phyloP scores from a whole-genome alignment of 2,888 invertebrate species.

The Caenorhabditis imperialis region DNA sequence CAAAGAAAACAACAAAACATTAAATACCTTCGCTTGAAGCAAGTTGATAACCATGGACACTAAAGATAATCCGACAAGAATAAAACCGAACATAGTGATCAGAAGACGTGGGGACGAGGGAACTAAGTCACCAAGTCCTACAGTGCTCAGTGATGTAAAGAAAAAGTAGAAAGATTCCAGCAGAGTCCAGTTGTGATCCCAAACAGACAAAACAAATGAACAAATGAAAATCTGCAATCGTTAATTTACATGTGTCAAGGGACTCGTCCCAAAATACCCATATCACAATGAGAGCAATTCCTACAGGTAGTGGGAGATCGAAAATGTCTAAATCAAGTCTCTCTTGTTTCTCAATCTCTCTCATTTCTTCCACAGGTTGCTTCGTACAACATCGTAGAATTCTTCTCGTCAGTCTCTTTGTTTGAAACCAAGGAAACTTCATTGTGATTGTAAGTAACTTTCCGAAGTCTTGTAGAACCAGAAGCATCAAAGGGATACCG shows the following conservation, averaged over 20 bases:
- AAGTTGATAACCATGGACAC: conserved; percentile 73
- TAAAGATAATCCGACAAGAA: conserved; percentile 85
- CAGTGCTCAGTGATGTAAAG: conserved; percentile 87
- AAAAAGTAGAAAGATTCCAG: conserved; percentile 95
- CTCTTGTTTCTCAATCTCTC: conserved; percentile 62
- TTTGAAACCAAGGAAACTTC: conserved; percentile 75
- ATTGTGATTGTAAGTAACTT: conserved; percentile 70
- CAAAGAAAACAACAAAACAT: not conserved
- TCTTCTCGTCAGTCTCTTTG: conserved; percentile 63
- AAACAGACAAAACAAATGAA: conserved; percentile 71
- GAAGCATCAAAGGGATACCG: conserved; percentile 69
- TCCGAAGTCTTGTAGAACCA: conserved; percentile 69
- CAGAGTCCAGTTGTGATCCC: conserved; percentile 86
- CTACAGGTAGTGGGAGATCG: conserved; percentile 91
- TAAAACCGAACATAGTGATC: conserved; percentile 91
- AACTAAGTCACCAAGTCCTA: conserved; percentile 71
- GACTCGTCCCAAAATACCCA: conserved; percentile 83
- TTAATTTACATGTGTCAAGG: not conserved
- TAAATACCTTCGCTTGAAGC: conserved; percentile 61
- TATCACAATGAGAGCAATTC: conserved; percentile 86
- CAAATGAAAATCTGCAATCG: conserved; percentile 86
- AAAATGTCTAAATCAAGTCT: conserved; percentile 81
- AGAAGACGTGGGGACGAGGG: conserved; percentile 86
- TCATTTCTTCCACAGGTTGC: conserved; percentile 68
- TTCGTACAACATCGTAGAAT: conserved; percentile 70